Conservation (phyloP, 2,113 vertebrate genomes). For the Tetraodon nigroviridis region DNA sequence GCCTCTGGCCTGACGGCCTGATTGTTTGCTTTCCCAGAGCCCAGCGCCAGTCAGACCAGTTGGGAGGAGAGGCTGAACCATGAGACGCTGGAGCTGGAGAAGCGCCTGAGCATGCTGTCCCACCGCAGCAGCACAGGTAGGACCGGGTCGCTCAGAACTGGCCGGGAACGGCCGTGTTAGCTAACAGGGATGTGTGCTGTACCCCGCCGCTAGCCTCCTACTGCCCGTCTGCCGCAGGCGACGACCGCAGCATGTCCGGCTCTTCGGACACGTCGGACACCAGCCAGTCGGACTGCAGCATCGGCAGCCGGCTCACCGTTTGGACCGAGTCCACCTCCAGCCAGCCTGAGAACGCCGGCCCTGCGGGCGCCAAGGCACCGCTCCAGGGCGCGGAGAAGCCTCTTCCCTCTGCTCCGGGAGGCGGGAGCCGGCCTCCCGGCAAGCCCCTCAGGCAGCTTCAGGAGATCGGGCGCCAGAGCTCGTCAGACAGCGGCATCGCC, state of each 20-base stretch:
- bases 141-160: neutral
- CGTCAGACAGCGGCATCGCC: slow-evolving; percentile 94
- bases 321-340: slow-evolving; percentile 80
- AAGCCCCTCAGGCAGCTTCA: slow-evolving; percentile 82
- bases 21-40: slow-evolving; percentile 67
- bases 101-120: slow-evolving; percentile 87
- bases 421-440: slow-evolving; percentile 47
- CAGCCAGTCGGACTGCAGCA: slow-evolving; percentile 86
- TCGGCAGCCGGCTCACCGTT: slow-evolving; percentile 78
- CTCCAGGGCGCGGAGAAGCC: slow-evolving; percentile 72
- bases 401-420: slow-evolving; percentile 56
- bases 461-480: slow-evolving; percentile 92
- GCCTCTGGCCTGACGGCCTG: no score
- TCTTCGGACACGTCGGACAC: slow-evolving; percentile 86
- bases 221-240: slow-evolving; percentile 61
- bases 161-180: no score
- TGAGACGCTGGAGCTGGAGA: slow-evolving; percentile 88
- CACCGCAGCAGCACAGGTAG: slow-evolving; percentile 85
- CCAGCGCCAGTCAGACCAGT: slow-evolving; percentile 65
- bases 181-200: no score
- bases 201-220: slow-evolving; percentile 28
- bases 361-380: slow-evolving; percentile 53
- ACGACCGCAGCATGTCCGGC: slow-evolving; percentile 88
- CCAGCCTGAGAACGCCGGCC: slow-evolving; percentile 64
- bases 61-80: slow-evolving; percentile 83